These are phyloP conservation scores for Luperina nickerlii DNA, from an alignment of 2,888 invertebrate genomes.

Conservation along the genomic window DNA sequence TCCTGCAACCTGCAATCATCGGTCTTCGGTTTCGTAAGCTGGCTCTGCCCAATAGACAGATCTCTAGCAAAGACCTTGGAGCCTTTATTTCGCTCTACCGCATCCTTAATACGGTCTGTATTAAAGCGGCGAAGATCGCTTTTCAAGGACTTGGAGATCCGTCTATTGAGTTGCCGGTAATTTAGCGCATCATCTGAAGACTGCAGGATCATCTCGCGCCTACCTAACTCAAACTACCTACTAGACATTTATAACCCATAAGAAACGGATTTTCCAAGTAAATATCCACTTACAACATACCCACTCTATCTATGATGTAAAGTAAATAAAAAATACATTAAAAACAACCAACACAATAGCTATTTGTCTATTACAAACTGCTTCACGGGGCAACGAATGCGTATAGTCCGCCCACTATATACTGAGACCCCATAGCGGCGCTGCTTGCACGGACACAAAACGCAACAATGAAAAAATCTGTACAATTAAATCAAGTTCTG, in stretches of 20 bases:
- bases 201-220: too few species aligned
- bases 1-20: too few species aligned
- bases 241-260: neutral
- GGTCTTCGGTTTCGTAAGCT: too few species aligned
- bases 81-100: too few species aligned
- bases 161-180: too few species aligned
- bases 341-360: constrained; percentile 31
- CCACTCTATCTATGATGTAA: neutral
- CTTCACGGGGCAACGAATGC: constrained; percentile 37
- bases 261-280: constrained; percentile 1
- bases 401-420: constrained; percentile 38
- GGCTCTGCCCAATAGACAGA: too few species aligned
- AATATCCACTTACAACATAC: neutral
- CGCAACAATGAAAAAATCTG: constrained; percentile 8
- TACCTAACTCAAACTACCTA: neutral
- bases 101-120: too few species aligned
- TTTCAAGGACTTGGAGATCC: too few species aligned
- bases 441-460: constrained; percentile 6
- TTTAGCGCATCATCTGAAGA: too few species aligned
- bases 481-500: constrained; percentile 14
- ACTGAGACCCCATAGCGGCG: constrained; percentile 22
- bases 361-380: constrained; percentile 38
- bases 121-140: too few species aligned
- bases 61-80: too few species aligned
- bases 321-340: constrained; percentile 25